Evolutionary conservation across 1,140 invertebrate species (phyloP), one percentile per base, ranked within the genome.

Genomic region (Riptortus pedestris): DNA sequence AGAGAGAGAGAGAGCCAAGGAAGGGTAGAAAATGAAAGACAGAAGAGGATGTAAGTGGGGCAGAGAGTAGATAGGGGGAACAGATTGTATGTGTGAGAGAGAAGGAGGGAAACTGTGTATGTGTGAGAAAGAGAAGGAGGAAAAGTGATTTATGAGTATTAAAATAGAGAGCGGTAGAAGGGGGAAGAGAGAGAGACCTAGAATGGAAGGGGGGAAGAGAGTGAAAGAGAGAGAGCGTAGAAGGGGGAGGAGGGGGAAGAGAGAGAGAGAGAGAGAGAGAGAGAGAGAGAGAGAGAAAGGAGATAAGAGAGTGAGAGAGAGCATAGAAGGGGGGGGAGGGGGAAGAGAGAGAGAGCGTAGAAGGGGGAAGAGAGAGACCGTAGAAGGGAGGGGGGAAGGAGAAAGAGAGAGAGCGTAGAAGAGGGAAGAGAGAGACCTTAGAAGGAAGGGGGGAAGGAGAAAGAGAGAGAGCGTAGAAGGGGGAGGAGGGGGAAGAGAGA

Each of bases 181-280:
- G 62, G 60, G 62, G 60, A 52, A 64, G 62, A 64, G 62, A 64
- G 62, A 64, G 62, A 64, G 62, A 64, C 51, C 60, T 51, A 64
- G 62, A 64, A 52, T 60, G 62, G 60, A 52, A 64, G 62, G 60
- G 62, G 60, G 62, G 60, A 52, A 64, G 62, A 59, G 62, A 64
- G 62, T 60, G 62, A 64, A 26, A 58, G 62, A 59, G 52, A 64
- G 62, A 64, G 62, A 64, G 62, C 60, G 51, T 60, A 52, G 33
- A 52, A 64, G 62, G 60, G 62, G 60, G 62, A 64, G 62, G 60
- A 52, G 60, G 62, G 60, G 62, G 60, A 52, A 64, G 62, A 64
- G 62, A 59, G 51, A 64, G 62, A 64, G 62, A 64, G 62, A 59
- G 62, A 64, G 62, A 64, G 62, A 64, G 62, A 64, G 51, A 64